Evolutionary conservation across 2,797 vertebrate species (phyloP).

Genomic region (Cichlasoma orientale): DNA sequence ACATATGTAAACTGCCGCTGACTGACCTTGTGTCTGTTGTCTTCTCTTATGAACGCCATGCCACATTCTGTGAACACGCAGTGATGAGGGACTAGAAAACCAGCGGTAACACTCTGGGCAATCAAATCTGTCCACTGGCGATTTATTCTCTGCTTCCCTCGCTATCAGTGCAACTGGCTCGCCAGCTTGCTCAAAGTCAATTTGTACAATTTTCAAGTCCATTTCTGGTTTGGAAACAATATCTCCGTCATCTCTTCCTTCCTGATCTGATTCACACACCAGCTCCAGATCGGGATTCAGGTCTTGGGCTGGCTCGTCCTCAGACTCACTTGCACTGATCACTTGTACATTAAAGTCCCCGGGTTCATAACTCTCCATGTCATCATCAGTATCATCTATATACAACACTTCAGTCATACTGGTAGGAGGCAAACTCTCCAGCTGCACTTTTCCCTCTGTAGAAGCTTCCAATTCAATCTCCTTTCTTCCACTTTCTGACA

Average conservation of each 20-base stretch:
- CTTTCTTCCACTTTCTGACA: constrained; percentile 27
- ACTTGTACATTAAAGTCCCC: constrained; percentile 78
- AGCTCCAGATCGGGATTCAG: constrained; percentile 77
- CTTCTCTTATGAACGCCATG: constrained; percentile 73
- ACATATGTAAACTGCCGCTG: constrained; percentile 54
- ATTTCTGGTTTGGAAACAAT: constrained; percentile 63
- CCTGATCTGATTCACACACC: constrained; percentile 81
- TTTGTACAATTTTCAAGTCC: constrained; percentile 80
- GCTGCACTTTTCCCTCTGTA: constrained; percentile 9
- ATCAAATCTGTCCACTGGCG: constrained; percentile 55
- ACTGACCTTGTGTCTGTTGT: constrained; percentile 66
- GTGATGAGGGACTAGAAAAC: constrained; percentile 75
- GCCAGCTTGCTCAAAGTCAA: constrained; percentile 71
- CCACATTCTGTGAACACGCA: constrained; percentile 82
- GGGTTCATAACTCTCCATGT: constrained; percentile 64
- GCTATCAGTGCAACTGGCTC: constrained; percentile 20
- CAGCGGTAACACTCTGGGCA: constrained; percentile 80
- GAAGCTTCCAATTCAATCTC: constrained; percentile 10
- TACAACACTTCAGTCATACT: constrained; percentile 14
- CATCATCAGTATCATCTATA: constrained; percentile 56
- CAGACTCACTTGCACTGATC: constrained; percentile 77
- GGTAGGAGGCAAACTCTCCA: constrained; percentile 17
- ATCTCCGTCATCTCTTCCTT: constrained; percentile 61
- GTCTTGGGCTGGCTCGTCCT: constrained; percentile 62
- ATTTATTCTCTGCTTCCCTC: constrained; percentile 1